Conservation (phyloP, 1,140 invertebrate species). For the Myzus persicae region DNA sequence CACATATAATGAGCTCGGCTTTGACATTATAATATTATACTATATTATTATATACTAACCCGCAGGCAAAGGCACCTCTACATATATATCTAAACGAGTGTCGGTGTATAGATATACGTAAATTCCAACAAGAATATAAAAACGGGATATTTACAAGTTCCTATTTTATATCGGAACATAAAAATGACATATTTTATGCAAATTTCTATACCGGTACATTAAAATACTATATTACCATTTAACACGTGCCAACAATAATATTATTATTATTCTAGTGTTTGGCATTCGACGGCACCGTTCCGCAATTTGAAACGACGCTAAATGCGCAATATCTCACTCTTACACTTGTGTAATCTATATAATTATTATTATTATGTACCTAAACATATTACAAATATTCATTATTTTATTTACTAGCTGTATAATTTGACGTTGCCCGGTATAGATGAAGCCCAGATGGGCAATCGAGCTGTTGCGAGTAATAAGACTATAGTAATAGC, state of each 20-base stretch:
- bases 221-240: constrained; percentile 14
- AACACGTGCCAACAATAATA: constrained; percentile 10
- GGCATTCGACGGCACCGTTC: not conserved
- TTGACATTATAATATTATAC: not conserved
- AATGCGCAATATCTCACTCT: not conserved
- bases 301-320: not conserved
- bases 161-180: constrained; percentile 1
- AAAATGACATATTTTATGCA: constrained; percentile 10
- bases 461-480: too few species aligned
- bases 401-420: too few species aligned
- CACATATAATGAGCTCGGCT: not conserved
- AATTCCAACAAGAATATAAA: constrained; percentile 5
- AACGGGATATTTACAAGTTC: not conserved
- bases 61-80: not conserved
- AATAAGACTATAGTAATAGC: too few species aligned
- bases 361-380: too few species aligned
- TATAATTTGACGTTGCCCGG: too few species aligned
- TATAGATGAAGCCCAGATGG: too few species aligned
- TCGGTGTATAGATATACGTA: not conserved
- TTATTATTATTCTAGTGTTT: constrained; percentile 19
- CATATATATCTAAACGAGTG: not conserved
- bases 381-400: too few species aligned
- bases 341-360: not conserved
- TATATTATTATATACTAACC: not conserved
- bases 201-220: constrained; percentile 1